Conservation (phyloP, 2,113 vertebrate species). For the Equus przewalskii region DNA sequence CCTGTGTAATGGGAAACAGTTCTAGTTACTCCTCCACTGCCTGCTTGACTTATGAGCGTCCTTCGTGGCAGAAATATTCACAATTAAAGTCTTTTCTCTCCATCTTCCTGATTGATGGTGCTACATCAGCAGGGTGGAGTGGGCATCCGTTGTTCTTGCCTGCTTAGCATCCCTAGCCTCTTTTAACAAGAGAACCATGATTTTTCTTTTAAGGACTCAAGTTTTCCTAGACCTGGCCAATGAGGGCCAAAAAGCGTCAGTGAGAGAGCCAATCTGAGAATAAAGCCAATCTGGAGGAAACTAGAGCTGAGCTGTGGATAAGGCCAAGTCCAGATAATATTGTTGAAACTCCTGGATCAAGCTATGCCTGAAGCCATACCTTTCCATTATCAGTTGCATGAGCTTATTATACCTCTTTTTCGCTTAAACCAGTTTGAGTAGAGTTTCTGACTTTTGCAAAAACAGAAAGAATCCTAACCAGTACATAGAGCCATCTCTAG, state of each 20-base stretch:
- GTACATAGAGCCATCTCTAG: not conserved
- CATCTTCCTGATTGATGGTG: not conserved
- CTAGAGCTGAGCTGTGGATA: not conserved
- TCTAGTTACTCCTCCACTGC: not conserved
- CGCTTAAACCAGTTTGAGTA: not conserved
- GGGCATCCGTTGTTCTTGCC: not conserved
- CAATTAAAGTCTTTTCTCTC: not conserved
- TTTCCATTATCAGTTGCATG: not conserved
- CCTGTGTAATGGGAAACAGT: not conserved
- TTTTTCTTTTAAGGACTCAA: constrained; percentile 6
- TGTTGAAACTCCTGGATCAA: constrained; percentile 1
- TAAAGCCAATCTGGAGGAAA: not conserved
- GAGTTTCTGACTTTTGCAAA: not conserved
- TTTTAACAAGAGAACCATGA: not conserved
- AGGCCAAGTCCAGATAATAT: not conserved
- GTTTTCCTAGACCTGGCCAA: not conserved
- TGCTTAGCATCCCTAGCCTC: not conserved
- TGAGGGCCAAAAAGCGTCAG: not conserved
- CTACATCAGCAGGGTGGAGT: too few species aligned
- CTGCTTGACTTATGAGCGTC: not conserved
- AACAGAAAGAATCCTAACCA: constrained; percentile 15
- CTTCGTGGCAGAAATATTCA: not conserved
- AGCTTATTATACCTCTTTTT: not conserved
- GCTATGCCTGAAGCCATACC: not conserved
- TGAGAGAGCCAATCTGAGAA: not conserved